A percentile compares a stretch with the other conserved stretches of the same genome.
phyloP scores from a whole-genome alignment of 2,888 invertebrate species.

The Pristionchus exspectatus region DNA sequence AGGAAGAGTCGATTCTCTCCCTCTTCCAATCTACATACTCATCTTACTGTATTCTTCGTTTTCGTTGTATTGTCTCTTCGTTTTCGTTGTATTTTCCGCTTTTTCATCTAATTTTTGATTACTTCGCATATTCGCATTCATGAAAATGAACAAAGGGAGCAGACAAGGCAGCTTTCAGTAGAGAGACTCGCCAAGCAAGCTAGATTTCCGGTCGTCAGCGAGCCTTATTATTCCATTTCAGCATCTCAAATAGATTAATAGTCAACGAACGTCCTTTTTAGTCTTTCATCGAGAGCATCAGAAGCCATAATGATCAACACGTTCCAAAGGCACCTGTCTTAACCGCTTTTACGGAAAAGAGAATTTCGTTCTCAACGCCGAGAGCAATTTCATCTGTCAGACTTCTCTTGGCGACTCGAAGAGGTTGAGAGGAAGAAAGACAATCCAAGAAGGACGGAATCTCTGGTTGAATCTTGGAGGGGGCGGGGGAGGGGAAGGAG shows the following conservation, averaged over 20 bases:
- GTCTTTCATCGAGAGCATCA: background rate
- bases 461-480: background rate
- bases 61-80: background rate
- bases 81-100: background rate
- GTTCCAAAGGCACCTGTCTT: background rate
- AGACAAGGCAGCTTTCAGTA: background rate
- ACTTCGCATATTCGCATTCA: background rate
- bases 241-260: background rate
- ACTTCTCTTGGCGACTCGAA: background rate
- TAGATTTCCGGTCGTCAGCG: background rate
- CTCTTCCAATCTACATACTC: background rate
- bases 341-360: background rate
- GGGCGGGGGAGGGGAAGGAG: background rate
- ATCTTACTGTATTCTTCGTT: background rate
- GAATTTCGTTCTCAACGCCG: background rate
- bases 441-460: background rate
- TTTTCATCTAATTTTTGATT: background rate
- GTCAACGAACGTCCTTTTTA: background rate
- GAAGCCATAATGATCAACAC: background rate
- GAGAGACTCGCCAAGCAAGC: background rate
- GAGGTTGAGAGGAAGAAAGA: background rate
- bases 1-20: background rate
- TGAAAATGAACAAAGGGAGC: background rate
- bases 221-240: background rate
- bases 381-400: constrained; percentile 2